Evolutionary conservation across 2,797 vertebrate genomes (phyloP).

Genomic region (Jordanella pulchra): DNA sequence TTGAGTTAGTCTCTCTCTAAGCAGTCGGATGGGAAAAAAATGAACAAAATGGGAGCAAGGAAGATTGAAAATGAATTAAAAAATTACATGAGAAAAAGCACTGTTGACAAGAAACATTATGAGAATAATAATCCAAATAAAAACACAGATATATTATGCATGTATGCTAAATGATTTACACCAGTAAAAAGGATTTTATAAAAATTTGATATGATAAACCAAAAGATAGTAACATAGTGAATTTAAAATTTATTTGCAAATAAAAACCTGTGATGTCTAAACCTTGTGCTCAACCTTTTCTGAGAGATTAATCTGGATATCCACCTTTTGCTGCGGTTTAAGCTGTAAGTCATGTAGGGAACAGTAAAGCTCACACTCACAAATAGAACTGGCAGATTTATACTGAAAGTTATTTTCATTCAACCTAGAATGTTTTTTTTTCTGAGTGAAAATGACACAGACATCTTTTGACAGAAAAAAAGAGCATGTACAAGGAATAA

Average conservation of each 20-base stretch:
- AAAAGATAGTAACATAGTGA: not conserved
- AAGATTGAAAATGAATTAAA: constrained; percentile 19
- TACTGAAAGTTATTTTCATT: not conserved
- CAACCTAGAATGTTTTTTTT: not conserved
- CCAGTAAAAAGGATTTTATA: not conserved
- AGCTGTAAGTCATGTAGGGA: not conserved
- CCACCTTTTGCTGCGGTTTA: not conserved
- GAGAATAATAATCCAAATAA: not conserved
- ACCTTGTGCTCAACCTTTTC: not conserved
- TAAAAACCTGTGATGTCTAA: not conserved
- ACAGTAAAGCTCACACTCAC: not conserved
- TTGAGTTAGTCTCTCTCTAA: constrained; percentile 68
- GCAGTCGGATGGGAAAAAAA: constrained; percentile 39
- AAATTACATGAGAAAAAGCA: not conserved
- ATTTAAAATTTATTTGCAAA: not conserved
- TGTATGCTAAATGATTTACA: no score
- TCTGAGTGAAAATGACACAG: not conserved
- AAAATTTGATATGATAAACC: not conserved
- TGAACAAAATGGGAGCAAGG: constrained; percentile 24
- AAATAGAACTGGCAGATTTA: not conserved
- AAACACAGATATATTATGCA: not conserved
- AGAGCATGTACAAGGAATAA: not conserved
- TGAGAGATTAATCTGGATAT: not conserved
- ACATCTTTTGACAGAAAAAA: not conserved
- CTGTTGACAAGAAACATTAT: not conserved